Conservation (phyloP, 2,888 invertebrate genomes). For the Drosophila mimica region DNA sequence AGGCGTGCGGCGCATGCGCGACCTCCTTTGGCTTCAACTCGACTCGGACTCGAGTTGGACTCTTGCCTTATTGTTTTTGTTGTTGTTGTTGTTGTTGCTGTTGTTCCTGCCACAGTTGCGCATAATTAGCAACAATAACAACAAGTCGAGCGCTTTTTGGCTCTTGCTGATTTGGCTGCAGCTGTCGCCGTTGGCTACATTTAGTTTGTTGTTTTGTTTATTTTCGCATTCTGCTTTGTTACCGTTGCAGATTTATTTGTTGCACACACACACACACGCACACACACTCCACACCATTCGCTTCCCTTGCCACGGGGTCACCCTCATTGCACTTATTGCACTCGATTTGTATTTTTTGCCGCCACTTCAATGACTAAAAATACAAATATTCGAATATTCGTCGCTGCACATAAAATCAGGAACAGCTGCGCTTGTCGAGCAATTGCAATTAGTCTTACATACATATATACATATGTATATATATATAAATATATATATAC, state of each 20-base stretch:
- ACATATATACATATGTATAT: neutral
- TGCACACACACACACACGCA: conserved; percentile 43
- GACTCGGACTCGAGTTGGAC: conserved; percentile 13
- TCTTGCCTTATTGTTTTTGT: conserved; percentile 18
- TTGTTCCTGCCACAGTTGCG: conserved; percentile 34
- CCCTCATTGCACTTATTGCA: conserved; percentile 49
- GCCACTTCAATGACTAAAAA: conserved; percentile 49
- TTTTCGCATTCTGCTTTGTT: conserved; percentile 39
- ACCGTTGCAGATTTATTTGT: conserved; percentile 66
- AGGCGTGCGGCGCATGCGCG: conserved; percentile 67
- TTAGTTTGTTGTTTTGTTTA: conserved; percentile 7
- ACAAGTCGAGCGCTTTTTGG: conserved; percentile 40
- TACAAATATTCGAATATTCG: conserved; percentile 27
- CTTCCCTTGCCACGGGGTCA: conserved; percentile 15
- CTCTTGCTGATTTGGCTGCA: conserved; percentile 33
- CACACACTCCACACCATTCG: neutral
- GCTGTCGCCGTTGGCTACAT: conserved; percentile 39
- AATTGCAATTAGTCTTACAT: conserved; percentile 38
- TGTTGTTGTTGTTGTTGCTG: conserved; percentile 25
- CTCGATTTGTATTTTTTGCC: conserved; percentile 31
- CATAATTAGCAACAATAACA: conserved; percentile 72
- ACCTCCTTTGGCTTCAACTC: conserved; percentile 52
- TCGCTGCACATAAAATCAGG: conserved; percentile 12
- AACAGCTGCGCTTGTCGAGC: conserved; percentile 45
- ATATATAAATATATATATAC: neutral